A percentile compares a stretch with the other conserved stretches of the same genome.
Conservation (phyloP, 2,888 invertebrate species). For the Quadriops clusia region DNA sequence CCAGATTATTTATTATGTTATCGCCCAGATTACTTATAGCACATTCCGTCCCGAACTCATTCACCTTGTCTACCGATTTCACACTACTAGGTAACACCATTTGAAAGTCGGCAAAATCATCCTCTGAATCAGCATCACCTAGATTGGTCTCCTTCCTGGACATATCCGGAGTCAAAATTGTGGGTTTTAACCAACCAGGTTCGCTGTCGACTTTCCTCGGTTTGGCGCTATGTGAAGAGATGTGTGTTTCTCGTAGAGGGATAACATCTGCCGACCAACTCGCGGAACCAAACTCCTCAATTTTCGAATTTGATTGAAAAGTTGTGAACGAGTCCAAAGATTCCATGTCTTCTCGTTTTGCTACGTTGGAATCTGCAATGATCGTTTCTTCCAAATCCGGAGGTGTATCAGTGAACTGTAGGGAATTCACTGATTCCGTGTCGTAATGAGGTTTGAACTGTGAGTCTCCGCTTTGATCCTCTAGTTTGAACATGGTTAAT, state of each 20-base stretch:
- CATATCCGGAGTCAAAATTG: constrained; percentile 27
- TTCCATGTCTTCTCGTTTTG: constrained; percentile 17
- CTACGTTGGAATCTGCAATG: constrained; percentile 8
- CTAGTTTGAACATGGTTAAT: no score
- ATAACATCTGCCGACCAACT: constrained; percentile 17
- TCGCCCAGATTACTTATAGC: no score
- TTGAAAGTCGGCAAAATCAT: constrained; percentile 36
- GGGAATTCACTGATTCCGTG: constrained; percentile 23
- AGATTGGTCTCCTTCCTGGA: constrained; percentile 18
- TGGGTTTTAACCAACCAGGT: constrained; percentile 25
- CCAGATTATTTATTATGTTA: no score
- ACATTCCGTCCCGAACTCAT: no score
- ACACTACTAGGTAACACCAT: constrained; percentile 20
- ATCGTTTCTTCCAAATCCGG: constrained; percentile 9
- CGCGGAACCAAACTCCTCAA: constrained; percentile 6
- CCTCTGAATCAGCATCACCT: constrained; percentile 22
- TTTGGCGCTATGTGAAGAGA: constrained; percentile 7
- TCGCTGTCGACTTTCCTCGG: constrained; percentile 16
- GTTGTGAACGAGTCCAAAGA: constrained; percentile 40
- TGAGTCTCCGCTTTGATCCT: no score
- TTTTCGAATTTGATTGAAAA: constrained; percentile 31
- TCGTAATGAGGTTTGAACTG: no score
- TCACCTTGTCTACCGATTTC: not conserved
- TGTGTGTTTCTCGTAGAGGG: constrained; percentile 33
- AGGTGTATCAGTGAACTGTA: constrained; percentile 17